Evolutionary conservation across 2,113 vertebrate genomes (phyloP).

Genomic region (Ceratotherium simum): DNA sequence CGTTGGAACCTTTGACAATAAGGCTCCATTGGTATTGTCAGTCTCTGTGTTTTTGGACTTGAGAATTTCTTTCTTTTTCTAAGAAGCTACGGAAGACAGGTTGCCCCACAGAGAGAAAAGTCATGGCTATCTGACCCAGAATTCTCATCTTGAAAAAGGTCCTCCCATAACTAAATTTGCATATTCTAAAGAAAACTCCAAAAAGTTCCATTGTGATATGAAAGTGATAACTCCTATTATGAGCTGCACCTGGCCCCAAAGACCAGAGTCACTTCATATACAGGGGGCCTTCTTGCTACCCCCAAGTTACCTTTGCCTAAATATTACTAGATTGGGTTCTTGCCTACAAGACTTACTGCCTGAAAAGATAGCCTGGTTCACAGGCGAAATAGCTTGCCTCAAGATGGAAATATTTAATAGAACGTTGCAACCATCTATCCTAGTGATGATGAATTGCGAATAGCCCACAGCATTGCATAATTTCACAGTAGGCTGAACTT

Average conservation of each 20-base stretch:
- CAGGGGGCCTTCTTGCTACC: not conserved
- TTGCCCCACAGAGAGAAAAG: not conserved
- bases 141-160: not conserved
- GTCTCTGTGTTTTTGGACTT: not conserved
- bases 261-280: not conserved
- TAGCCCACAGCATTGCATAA: not conserved
- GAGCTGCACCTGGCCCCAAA: not conserved
- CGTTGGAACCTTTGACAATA: not conserved
- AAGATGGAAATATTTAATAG: not conserved
- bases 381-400: not conserved
- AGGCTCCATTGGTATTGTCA: not conserved
- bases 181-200: not conserved
- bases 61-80: not conserved
- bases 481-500: not conserved
- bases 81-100: not conserved
- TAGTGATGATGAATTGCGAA: not conserved
- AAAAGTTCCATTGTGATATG: not conserved
- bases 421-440: not conserved
- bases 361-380: not conserved
- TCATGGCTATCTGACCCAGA: not conserved
- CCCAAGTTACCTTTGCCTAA: not conserved
- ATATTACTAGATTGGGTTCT: not conserved
- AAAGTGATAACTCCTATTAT: not conserved
- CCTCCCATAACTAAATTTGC: not conserved
- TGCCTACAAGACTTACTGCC: not conserved